Conservation (phyloP, 1,140 invertebrate species). For the Coelopa frigida region DNA sequence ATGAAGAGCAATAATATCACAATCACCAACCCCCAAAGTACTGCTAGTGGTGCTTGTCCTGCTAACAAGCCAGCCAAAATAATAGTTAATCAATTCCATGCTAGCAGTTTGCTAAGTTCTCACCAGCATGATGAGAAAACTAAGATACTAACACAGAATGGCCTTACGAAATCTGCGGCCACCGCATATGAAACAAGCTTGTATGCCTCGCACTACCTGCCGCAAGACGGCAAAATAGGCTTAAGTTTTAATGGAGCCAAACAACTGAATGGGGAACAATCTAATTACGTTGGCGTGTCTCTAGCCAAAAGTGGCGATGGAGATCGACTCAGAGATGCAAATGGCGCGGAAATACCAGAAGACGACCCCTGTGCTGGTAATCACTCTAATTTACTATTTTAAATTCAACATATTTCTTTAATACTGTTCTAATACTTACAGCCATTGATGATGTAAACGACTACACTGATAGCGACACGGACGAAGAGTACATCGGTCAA, state of each 20-base stretch:
- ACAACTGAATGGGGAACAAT: constrained; percentile 16
- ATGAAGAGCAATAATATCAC: too few species aligned
- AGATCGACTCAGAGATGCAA: background rate
- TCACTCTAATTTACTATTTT: background rate
- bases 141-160: constrained; percentile 37
- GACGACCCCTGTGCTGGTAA: constrained; percentile 37
- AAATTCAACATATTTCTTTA: background rate
- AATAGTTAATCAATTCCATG: constrained; percentile 42
- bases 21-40: constrained; percentile 5
- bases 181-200: constrained; percentile 36
- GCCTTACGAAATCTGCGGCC: constrained; percentile 36
- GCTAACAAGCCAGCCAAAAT: constrained; percentile 29
- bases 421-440: constrained; percentile 10
- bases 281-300: constrained; percentile 28
- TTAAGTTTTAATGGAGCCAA: background rate
- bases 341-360: constrained; percentile 17
- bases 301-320: constrained; percentile 21
- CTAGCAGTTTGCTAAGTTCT: constrained; percentile 32
- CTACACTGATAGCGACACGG: constrained; percentile 38
- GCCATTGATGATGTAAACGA: constrained; percentile 37
- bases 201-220: constrained; percentile 31
- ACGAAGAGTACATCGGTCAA: constrained; percentile 34
- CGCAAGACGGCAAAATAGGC: constrained; percentile 6
- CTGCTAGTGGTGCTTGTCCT: background rate
- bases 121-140: constrained; percentile 34